Base-by-base conservation (phyloP, 2,797 vertebrate species). In the Prionace glauca region DNA sequence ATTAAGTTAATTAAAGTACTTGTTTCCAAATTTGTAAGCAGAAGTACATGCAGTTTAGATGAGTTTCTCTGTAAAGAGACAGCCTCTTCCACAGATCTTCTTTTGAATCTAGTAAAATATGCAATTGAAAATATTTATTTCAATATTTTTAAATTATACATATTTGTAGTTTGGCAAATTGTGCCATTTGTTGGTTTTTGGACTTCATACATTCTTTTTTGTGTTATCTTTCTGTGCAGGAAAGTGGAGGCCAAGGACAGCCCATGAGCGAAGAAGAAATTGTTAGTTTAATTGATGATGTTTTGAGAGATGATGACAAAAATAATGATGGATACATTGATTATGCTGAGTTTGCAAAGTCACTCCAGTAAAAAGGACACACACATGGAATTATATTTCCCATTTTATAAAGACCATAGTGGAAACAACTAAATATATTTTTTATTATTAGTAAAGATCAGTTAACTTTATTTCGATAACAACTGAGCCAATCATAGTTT, bases 271-370 rank as follows among this genome's bases (percentile, higher is more conserved):
- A 99, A 97, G 98, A 98, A 26, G 99, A 99, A 22, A 98, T 99
- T 14, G 98, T 99, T 3, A 97, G 71, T 95, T 97, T 99, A 95
- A 99, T 99, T 74, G 99, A 99, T 67, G 98, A 98, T 0, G 98
- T 99, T 95, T 97, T 99, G 96, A 97, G 96, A 96, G 99, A 99
- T 22, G 99, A 99, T 67, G 99, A 99, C 97, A 99, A 98, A 96
- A 99, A 99, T 97, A 98, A 99, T 0, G 99, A 99, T 0, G 99
- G 99, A 8, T 99, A 98, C 96, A 99, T 99, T 79, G 99, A 99
- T 97, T 99, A 99, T 65, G 99, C 99, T 3, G 99, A 99, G 96
- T 99, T 99, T 87, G 99, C 99, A 96, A 99, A 98, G 96, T 99
- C 99, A 4, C 97, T 99, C 96, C 98, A 99, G 96, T 99, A 97